Percentiles rank a stretch among this genome's conserved stretches.
Evolutionary conservation across 1,140 invertebrate species (phyloP).

Genomic region (Brachionus calyciflorus): DNA sequence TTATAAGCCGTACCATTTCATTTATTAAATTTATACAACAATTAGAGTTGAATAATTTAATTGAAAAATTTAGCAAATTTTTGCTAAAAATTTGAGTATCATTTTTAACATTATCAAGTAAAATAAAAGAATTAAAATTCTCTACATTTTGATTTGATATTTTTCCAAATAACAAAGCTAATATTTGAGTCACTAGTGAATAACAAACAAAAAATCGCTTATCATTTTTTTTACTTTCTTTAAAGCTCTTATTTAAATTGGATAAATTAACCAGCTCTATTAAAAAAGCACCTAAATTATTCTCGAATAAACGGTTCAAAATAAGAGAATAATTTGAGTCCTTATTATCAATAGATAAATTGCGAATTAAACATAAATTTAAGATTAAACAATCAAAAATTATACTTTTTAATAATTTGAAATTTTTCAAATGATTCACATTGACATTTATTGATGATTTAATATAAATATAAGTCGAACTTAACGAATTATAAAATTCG

Average conservation of each 20-base stretch:
- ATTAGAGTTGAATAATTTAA: not conserved
- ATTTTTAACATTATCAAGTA: no score
- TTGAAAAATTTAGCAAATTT: not conserved
- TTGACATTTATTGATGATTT: not conserved
- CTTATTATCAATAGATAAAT: not conserved
- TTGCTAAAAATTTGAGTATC: no score
- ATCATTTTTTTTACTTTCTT: conserved; percentile 16
- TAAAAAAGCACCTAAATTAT: not conserved
- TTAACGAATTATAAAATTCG: not conserved
- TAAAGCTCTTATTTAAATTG: not conserved
- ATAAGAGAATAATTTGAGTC: not conserved
- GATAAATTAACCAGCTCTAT: not conserved
- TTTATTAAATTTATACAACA: not conserved
- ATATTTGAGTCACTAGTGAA: not conserved
- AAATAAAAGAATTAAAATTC: no score
- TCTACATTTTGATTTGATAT: no score
- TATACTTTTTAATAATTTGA: conserved; percentile 8
- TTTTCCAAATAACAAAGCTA: not conserved
- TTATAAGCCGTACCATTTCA: not conserved
- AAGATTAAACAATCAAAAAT: not conserved
- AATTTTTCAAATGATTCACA: not conserved
- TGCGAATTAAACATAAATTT: not conserved
- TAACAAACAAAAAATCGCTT: not conserved
- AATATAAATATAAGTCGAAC: not conserved
- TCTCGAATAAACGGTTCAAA: not conserved